Conservation (phyloP, 2,797 vertebrate genomes). For the Melanotaenia maccullochi region DNA sequence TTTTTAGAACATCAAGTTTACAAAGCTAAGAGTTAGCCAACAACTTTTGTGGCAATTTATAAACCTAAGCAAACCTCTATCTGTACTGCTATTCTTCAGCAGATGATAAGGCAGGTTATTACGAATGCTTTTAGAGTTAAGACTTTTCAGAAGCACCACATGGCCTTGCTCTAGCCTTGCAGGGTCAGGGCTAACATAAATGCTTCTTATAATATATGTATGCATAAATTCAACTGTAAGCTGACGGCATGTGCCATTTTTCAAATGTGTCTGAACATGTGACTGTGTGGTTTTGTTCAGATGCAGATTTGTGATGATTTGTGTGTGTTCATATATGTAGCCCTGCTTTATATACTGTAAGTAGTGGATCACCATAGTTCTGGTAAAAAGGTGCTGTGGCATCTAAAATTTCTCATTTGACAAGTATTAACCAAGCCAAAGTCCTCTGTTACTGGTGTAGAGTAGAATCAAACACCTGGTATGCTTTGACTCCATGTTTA, state of each 20-base stretch:
- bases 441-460: constrained; percentile 20
- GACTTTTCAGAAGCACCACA: constrained; percentile 59
- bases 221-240: constrained; percentile 77
- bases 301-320: constrained; percentile 7
- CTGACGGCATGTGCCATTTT: constrained; percentile 12
- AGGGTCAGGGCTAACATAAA: constrained; percentile 72
- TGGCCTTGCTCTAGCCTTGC: constrained; percentile 71
- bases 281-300: constrained; percentile 14
- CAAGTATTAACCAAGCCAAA: constrained; percentile 16
- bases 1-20: no score
- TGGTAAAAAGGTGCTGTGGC: not conserved
- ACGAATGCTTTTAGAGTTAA: constrained; percentile 68
- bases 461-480: constrained; percentile 17
- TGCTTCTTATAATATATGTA: constrained; percentile 63
- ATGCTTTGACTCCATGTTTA: constrained; percentile 38
- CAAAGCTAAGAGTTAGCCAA: no score
- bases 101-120: constrained; percentile 57
- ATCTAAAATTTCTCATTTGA: not conserved
- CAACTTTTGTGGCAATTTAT: no score
- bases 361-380: constrained; percentile 8
- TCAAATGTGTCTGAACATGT: constrained; percentile 7
- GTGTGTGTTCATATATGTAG: not conserved
- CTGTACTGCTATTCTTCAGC: constrained; percentile 1
- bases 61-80: no score
- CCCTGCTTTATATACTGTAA: constrained; percentile 15